Evolutionary conservation across 2,888 invertebrate genomes (phyloP), one percentile per base, ranked within the genome.

Genomic region (Parelbella ahira): DNA sequence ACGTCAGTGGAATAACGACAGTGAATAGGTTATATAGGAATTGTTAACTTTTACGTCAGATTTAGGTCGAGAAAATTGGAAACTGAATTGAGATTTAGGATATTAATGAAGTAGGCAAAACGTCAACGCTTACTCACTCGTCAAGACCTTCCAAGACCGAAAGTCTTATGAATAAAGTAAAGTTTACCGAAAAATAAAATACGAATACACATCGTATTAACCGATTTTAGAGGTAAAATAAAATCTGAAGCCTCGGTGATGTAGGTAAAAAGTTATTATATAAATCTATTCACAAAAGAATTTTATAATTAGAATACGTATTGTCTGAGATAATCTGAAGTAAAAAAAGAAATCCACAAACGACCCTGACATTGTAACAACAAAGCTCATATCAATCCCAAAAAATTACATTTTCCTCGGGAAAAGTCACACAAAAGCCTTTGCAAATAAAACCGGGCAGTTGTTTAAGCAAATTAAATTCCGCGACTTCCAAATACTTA

Each of bases 381-480:
- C 38, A 18, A 28, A 24, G 10, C 23, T 23, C 13, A 23, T 30
- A 30, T 23, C 23, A 38, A 30, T 21, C 33, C 20, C 3, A 27
- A 41, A 41, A 41, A 41, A 34, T 19, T 32, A 33, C 25, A 27
- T 21, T 28, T 19, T 7, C 9, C 12, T 1, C 10, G 9, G 9
- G 8, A 20, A 33, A 28, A 13, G 15, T 10, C 27, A 15, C 27
- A 28, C 12, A 20, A 21, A 36, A 29, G 13, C 42, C 42, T 28
- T 18, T 9, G 23, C 19, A 36, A 43, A 43, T 36, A 36, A 43
- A 43, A 42, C 20, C 15, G 28, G 29, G 36, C 42, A 36, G 37
- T 75, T 72, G 66, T 69, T 68, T 68, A 70, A 63, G 63, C 60
- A 76, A 78, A 79, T 73, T 66, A 73, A 69, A 71, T 64, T 56